Evolutionary conservation across 2,888 invertebrate genomes (phyloP).

Genomic region (Creontiades dilutus): DNA sequence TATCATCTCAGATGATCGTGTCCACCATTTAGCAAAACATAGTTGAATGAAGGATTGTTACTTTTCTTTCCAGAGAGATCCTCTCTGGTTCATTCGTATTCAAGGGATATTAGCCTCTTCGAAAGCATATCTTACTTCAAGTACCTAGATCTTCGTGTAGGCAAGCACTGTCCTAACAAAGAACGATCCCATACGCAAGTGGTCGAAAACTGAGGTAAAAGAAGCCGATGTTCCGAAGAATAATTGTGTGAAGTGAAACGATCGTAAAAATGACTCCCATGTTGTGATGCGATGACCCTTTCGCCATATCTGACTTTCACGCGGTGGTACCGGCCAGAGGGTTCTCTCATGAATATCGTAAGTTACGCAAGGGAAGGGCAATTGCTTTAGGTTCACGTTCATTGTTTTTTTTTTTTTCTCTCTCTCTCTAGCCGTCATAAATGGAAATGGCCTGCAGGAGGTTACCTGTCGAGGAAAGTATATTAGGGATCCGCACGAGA

Average conservation of each 20-base stretch:
- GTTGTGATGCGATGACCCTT: slow-evolving; percentile 41
- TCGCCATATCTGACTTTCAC: slow-evolving; percentile 44
- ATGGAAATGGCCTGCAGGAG: not conserved
- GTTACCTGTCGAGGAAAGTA: slow-evolving; percentile 2
- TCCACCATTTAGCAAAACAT: not conserved
- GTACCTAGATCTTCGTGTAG: not conserved
- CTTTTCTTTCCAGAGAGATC: too few relatives aligned
- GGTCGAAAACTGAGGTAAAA: not conserved
- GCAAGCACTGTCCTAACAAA: not conserved
- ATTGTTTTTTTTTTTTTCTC: slow-evolving; percentile 9
- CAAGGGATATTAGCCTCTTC: not conserved
- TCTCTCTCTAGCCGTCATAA: not conserved
- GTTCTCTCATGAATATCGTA: slow-evolving; percentile 55
- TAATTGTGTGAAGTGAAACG: slow-evolving; percentile 37
- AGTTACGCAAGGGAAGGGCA: slow-evolving; percentile 38
- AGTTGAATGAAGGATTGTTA: too few relatives aligned
- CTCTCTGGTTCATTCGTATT: too few relatives aligned
- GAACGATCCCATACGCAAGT: not conserved
- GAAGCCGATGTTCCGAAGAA: not conserved
- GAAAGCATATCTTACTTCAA: not conserved
- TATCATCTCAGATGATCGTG: not conserved
- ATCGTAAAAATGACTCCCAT: slow-evolving; percentile 35
- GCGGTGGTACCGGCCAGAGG: not conserved
- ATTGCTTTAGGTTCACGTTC: slow-evolving; percentile 32
- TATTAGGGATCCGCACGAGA: not conserved